phyloP scores from a whole-genome alignment of 2,888 invertebrate species.

The Lithophane socia region DNA sequence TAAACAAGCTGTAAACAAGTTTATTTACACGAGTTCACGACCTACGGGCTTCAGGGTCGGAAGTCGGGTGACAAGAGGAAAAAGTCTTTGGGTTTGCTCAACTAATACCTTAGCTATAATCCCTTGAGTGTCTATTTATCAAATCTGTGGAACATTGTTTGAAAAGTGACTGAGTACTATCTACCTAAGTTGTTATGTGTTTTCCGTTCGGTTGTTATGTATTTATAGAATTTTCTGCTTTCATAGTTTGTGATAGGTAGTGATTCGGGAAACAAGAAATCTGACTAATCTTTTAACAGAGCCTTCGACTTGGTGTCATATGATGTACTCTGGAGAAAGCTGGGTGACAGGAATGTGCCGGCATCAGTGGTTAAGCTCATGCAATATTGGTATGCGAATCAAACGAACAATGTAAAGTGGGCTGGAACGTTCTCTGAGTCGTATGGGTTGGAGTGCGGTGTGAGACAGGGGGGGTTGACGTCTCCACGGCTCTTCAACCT shows the following conservation, averaged over 20 bases:
- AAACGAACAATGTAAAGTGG: too few species aligned
- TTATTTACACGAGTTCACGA: slow-evolving; percentile 37
- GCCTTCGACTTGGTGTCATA: too few species aligned
- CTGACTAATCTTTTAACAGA: too few species aligned
- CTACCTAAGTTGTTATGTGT: not conserved
- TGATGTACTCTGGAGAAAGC: too few species aligned
- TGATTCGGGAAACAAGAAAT: not conserved
- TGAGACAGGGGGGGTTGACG: too few species aligned
- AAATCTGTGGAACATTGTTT: not conserved
- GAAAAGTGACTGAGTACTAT: not conserved
- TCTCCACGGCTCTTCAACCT: too few species aligned
- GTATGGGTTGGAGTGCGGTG: too few species aligned
- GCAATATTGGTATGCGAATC: too few species aligned
- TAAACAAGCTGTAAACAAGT: slow-evolving; percentile 35
- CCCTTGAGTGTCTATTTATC: slow-evolving; percentile 12
- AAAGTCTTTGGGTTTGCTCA: slow-evolving; percentile 15
- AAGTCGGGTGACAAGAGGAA: slow-evolving; percentile 25
- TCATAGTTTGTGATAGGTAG: not conserved
- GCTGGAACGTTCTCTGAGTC: too few species aligned
- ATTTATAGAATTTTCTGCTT: not conserved
- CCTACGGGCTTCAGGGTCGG: slow-evolving; percentile 21
- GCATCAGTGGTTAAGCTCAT: too few species aligned
- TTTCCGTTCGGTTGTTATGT: not conserved
- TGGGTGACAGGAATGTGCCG: too few species aligned
- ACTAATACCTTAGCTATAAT: slow-evolving; percentile 31